These are phyloP conservation scores for Drosophila cognata DNA, from an alignment of 2,888 invertebrate species.

Conservation along the genomic window DNA sequence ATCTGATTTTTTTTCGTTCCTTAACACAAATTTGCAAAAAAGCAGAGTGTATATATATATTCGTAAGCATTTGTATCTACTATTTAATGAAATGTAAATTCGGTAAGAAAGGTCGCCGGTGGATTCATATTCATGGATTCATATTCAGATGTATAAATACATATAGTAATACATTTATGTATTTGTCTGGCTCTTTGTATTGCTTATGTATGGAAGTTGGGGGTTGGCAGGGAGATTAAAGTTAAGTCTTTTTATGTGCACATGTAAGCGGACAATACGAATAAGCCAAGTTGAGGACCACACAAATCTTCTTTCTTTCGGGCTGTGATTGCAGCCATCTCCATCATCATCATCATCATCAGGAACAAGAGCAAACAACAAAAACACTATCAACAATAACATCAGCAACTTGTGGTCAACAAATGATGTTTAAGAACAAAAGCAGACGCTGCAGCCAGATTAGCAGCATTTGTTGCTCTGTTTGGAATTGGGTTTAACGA, in stretches of 20 bases:
- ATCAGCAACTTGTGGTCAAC: constrained; percentile 62
- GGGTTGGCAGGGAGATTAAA: neutral
- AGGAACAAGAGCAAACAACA: constrained; percentile 18
- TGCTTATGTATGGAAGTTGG: neutral
- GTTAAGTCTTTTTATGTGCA: constrained; percentile 34
- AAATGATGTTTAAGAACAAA: constrained; percentile 68
- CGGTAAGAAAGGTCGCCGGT: neutral
- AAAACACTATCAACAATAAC: constrained; percentile 10
- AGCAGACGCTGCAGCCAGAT: constrained; percentile 49
- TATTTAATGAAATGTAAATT: constrained; percentile 3
- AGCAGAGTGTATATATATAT: neutral
- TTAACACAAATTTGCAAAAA: neutral
- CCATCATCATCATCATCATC: constrained; percentile 36
- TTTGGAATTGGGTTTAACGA: constrained; percentile 71
- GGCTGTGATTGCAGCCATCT: constrained; percentile 44
- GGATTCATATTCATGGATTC: neutral
- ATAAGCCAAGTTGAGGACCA: constrained; percentile 41
- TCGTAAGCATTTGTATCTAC: constrained; percentile 5
- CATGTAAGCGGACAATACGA: constrained; percentile 41
- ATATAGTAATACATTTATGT: neutral
- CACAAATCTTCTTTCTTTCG: constrained; percentile 51
- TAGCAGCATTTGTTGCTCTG: constrained; percentile 10
- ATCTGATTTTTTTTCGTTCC: neutral
- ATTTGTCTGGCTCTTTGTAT: constrained; percentile 10
- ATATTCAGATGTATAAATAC: neutral